Evolutionary conservation across 2,797 vertebrate species (phyloP).

Genomic region (Takifugu rubripes): DNA sequence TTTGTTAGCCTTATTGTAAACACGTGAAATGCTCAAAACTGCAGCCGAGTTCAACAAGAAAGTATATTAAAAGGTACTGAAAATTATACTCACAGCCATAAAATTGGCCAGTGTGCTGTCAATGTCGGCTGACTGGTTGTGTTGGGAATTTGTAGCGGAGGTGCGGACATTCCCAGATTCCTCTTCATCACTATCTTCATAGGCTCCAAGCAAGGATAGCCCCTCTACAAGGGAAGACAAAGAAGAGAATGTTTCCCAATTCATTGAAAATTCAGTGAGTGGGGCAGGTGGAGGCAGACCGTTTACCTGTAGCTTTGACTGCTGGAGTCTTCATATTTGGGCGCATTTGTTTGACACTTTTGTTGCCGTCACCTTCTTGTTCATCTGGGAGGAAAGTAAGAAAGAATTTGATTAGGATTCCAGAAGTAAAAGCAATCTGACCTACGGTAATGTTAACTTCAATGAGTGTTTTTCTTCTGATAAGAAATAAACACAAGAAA

Average conservation of each 20-base stretch:
- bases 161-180: conserved; percentile 66
- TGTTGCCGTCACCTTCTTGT: conserved; percentile 78
- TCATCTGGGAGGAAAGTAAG: conserved; percentile 74
- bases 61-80: neutral
- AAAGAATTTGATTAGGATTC: neutral
- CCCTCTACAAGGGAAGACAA: conserved; percentile 76
- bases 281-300: neutral
- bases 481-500: neutral
- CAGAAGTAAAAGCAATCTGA: neutral
- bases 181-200: conserved; percentile 96
- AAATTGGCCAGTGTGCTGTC: conserved; percentile 97
- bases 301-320: conserved; percentile 87
- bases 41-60: neutral
- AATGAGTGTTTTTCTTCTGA: neutral
- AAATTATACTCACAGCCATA: conserved; percentile 84
- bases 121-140: conserved; percentile 83
- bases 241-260: neutral
- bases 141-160: conserved; percentile 70
- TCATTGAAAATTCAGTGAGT: neutral
- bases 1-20: no score
- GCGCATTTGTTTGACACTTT: conserved; percentile 61
- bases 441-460: neutral
- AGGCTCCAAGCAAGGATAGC: conserved; percentile 91
- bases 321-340: conserved; percentile 76
- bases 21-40: neutral